Evolutionary conservation across 2,888 invertebrate species (phyloP), one percentile per base, ranked within the genome.

Genomic region (Volucella bombylans): DNA sequence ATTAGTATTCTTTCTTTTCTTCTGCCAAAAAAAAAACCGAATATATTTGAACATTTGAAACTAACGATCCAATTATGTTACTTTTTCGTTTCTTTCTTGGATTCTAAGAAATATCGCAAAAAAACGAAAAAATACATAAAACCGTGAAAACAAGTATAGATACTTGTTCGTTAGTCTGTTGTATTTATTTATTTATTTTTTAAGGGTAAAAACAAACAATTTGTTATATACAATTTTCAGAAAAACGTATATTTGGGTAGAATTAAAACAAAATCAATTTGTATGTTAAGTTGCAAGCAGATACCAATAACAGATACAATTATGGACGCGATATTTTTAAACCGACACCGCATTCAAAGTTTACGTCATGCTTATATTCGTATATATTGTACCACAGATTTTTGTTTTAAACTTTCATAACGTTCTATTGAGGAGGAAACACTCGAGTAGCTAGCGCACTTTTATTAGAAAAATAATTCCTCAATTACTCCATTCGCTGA

Each of bases 321-420:
- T 72, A 61, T 64, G 54, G 69, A 14, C 47, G 64, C 45, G 49
- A 64, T 74, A 76, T 76, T 77, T 69, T 69, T 55, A 65, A 82
- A 82, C 50, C 55, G 61, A 55, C 54, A 68, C 43, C 57, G 15
- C 80, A 15, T 57, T 41, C 41, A 73, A 64, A 47, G 68, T 82
- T 82, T 69, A 78, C 78, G 78, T 82, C 78, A 78, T 82, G 64
- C 31, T 64, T 62, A 57, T 73, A 57, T 73, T 67, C 78, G 68
- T 68, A 67, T 61, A 68, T 55, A 65, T 59, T 65, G 73, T 79
- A 74, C 74, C 61, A 79, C 69, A 74, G 69, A 52, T 65, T 62
- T 50, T 61, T 61, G 6, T 31, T 31, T 31, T 1, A 31, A 31
- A 31, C 31, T 31, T 31, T 31, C 1, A 31, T 31, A 31, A 74